Evolutionary conservation across 2,888 invertebrate species (phyloP), one percentile per base, ranked within the genome.

Genomic region (Drymonia ruficornis): DNA sequence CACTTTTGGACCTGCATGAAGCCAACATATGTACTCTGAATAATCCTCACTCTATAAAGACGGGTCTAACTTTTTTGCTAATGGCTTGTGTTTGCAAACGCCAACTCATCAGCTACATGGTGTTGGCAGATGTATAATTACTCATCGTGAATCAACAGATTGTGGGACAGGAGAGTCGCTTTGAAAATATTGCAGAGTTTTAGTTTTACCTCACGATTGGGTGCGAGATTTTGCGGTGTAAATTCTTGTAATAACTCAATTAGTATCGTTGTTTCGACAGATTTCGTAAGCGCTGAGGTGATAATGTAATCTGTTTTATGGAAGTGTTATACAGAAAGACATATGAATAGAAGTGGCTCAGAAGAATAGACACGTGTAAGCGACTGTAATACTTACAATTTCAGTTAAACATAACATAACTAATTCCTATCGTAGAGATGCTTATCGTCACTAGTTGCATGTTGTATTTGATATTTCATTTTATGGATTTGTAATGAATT

Each of bases 61-160:
- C 36, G 36, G 13, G 36, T 3, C n/a, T 36, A n/a, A n/a, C 36
- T 36, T 36, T 36, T 36, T 36, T 36, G 13, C n/a, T 6, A 36
- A n/a, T 31, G 23, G 31, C 31, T 31, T 31, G 13, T 13, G 36
- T 36, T n/a, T 8, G n/a, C 12, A 11, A 40, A 16, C 1, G 40
- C 40, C 40, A 40, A 40, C 15, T 40, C 40, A 40, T 61, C 51
- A 48, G 49, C 49, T 19, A 42, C 31, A 18, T 49, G 46, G 49
- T 52, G 56, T 67, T 59, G 64, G 64, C 54, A 63, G 64, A 52
- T 49, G 56, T 59, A 65, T 63, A 65, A 67, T 65, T 67, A 65
- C 54, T 67, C 60, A 63, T 52, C 60, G 56, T 59, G 65, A 62
- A 55, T 64, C 67, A 66, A 62, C 63, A 66, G 44, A 64, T 53